Evolutionary conservation across 53 echinoderm and acorn worm genomes (phyloP), one percentile per base, ranked within the genome.

Genomic region (Henricia sp.): DNA sequence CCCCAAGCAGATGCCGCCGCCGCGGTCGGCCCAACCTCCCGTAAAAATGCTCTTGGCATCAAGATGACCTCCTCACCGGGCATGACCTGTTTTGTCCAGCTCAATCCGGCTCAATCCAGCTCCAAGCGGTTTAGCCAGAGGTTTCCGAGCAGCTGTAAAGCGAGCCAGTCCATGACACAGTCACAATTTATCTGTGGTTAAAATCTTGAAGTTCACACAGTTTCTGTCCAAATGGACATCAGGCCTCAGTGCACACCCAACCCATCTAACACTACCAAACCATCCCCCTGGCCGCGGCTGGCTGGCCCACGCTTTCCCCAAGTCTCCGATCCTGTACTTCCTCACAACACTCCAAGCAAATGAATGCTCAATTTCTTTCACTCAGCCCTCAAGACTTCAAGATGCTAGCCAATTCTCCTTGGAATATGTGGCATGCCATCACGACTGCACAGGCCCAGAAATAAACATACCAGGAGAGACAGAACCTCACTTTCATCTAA

Each of bases 181-280:
- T n/a, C n/a, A n/a, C n/a, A n/a, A n/a, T n/a, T n/a, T n/a, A n/a
- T n/a, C n/a, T n/a, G n/a, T n/a, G n/a, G n/a, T n/a, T n/a, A n/a
- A n/a, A n/a, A n/a, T 34, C 26, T 64, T 64, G 64, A 64, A 64
- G 33, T 64, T 64, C 36, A 19, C 36, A 63, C 16, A 64, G 64
- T 64, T 19, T 27, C 26, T 32, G 19, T 36, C 19, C 33, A 32
- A 34, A 36, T 34, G 17, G 17, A 19, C 33, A 64, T 64, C 36
- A 34, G 73, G 52, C 35, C 25, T 34, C 26, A 48, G 23, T 13
- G 36, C 55, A 52, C 24, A 52, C 76, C 76, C 76, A 76, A 76
- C 76, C 76, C 76, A 39, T 76, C 76, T 76, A 76, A 76, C 42
- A 29, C 76, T 76, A 76, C 76, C 40, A 76, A 6, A 57, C 76